Base-by-base conservation (phyloP, 1,140 invertebrate genomes). In the Nephila pilipes region DNA sequence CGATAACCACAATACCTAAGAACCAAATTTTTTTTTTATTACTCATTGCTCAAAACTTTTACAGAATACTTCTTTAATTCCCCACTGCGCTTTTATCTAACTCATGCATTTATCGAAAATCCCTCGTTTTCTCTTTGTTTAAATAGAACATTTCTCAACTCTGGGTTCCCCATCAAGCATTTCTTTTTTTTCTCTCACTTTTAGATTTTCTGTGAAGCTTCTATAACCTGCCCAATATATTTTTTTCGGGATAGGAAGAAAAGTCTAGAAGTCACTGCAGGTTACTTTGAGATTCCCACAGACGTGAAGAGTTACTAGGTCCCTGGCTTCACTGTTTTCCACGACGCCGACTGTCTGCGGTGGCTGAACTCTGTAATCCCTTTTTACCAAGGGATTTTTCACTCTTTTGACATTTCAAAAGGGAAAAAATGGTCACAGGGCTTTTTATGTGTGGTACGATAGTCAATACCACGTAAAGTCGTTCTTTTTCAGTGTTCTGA, bases 321-420 rank as follows among this genome's bases (percentile, higher is more conserved):
- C 18, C 4, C 25, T 10, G 29, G 58, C 5, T 36, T 36, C 69
- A 18, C 5, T 32, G 29, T 25, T 75, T 75, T 75, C 29, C 29
- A 16, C 14, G 69, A 75, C 69, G 69, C 69, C 69, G 29, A 32
- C 12, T 18, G 29, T 36, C 69, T 75, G 69, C 69, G 69, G 69
- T 75, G 69, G 69, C 10, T 75, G 69, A 75, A 75, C 69, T 32
- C 69, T 32, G 29, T 75, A 36, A 75, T 75, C 32, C 69, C 32
- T 75, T 18, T 75, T 32, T 75, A 36, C 29, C 32, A 14, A 75
- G 69, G 69, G 69, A 75, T 75, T 75, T 75, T 75, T 75, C 69
- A 75, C 69, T 36, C 29, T 75, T 75, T 75, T 75, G 69, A 75
- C 69, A 32, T 75, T 36, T 32, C 29, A 36, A 18, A 75, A 14